Evolutionary conservation across 2,888 invertebrate genomes (phyloP), one percentile per base, ranked within the genome.

Genomic region (Argyra leucocephala): DNA sequence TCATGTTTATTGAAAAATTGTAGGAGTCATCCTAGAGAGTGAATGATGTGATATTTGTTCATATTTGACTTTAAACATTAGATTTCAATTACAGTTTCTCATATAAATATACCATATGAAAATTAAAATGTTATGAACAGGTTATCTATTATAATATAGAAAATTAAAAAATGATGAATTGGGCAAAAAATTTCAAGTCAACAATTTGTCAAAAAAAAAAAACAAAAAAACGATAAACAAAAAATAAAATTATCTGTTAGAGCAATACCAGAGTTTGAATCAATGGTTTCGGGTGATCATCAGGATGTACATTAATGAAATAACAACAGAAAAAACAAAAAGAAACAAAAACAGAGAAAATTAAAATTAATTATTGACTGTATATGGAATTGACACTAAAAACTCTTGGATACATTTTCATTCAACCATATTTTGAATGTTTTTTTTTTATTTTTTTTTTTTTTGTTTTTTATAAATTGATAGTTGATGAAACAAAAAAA

Each of bases 321-420:
- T 10, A 31, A 31, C 7, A 31, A 31, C 9, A 31, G 12, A 31
- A 3, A 31, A 31, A 31, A 31, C 26, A 26, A 26, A 26, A 26
- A 26, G 7, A 26, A 26, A 26, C 26, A 26, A 26, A 26, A 31
- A 31, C 3, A 31, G 12, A 31, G 1, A 31, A 18, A 15, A 48
- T 48, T 48, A 48, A 48, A 48, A 48, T 48, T 48, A 48, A 48
- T 48, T 48, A 48, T 48, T 48, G 15, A 48, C 48, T 48, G 48
- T 48, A 48, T 48, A 48, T 48, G n/a, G 48, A 3, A 48, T 48
- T 48, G 48, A 48, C 48, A 48, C 48, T 48, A 48, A n/a, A n/a
- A n/a, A 48, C 48, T 48, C 15, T 48, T 48, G 48, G 15, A 12
- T 31, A 10, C 31, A 31, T 1, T 26, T 4, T 31, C 12, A 12